Conservation (phyloP, 2,797 vertebrate genomes). For the Channa striata region DNA sequence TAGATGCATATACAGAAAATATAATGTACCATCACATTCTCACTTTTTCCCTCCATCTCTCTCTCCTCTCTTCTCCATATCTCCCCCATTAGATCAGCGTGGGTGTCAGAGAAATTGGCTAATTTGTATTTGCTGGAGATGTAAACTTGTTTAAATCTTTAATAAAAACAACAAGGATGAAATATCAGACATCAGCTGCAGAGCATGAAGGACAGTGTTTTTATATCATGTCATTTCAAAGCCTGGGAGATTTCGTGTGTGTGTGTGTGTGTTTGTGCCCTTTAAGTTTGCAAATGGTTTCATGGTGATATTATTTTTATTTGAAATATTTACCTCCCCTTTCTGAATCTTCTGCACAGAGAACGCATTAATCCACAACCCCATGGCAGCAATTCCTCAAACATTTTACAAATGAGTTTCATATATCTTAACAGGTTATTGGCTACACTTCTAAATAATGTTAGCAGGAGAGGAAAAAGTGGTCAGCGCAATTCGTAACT, state of each 20-base stretch:
- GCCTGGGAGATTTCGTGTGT: constrained; percentile 47
- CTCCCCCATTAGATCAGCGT: constrained; percentile 64
- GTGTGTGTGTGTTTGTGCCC: constrained; percentile 37
- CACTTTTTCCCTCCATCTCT: constrained; percentile 21
- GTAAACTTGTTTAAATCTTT: constrained; percentile 84
- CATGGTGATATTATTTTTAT: constrained; percentile 70
- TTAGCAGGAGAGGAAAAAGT: constrained; percentile 45
- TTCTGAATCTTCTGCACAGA: constrained; percentile 57
- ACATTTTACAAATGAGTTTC: constrained; percentile 73
- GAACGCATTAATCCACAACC: constrained; percentile 66
- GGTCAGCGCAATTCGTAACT: constrained; percentile 36
- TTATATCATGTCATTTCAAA: constrained; percentile 77
- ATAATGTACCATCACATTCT: constrained; percentile 72
- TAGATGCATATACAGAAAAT: constrained; percentile 76
- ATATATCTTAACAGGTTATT: constrained; percentile 75
- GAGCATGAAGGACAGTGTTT: constrained; percentile 70
- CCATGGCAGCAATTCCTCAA: constrained; percentile 75
- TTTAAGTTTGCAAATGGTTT: constrained; percentile 78
- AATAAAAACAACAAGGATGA: constrained; percentile 84
- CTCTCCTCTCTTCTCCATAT: constrained; percentile 45
- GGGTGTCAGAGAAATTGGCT: constrained; percentile 73
- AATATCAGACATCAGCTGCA: constrained; percentile 81
- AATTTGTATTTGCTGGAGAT: constrained; percentile 79
- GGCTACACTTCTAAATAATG: constrained; percentile 75
- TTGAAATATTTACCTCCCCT: constrained; percentile 76